Percentiles rank a stretch among this genome's conserved stretches.
These are phyloP conservation scores for Leptinotarsa rubiginosa DNA, from an alignment of 2,888 invertebrate genomes.

Conservation along the genomic window DNA sequence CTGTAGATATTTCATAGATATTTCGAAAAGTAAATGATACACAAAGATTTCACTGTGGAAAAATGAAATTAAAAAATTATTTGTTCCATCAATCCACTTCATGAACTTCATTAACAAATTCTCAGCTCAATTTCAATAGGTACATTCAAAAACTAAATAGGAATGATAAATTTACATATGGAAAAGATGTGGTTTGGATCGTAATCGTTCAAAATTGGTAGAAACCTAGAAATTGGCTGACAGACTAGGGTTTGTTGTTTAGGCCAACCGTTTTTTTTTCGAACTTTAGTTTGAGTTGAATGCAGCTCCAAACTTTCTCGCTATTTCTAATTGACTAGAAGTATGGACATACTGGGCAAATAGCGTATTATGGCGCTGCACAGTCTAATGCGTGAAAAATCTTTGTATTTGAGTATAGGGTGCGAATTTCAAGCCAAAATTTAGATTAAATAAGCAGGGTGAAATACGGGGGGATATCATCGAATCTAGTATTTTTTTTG, in stretches of 20 bases:
- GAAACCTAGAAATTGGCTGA: background rate
- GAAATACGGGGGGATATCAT: background rate
- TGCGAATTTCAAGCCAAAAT: slow-evolving; percentile 21
- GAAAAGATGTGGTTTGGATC: background rate
- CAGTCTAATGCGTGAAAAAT: slow-evolving; percentile 23
- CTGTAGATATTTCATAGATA: too few relatives aligned
- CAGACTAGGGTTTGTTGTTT: slow-evolving; percentile 11
- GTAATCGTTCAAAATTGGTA: background rate
- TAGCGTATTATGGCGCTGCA: slow-evolving; percentile 38
- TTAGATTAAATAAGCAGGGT: background rate
- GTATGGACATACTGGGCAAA: slow-evolving; percentile 54
- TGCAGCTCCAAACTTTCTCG: slow-evolving; percentile 54
- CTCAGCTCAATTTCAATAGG: too few relatives aligned
- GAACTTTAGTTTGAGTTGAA: slow-evolving; percentile 34
- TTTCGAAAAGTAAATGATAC: too few relatives aligned
- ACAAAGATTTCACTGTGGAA: too few relatives aligned
- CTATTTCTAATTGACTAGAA: slow-evolving; percentile 60
- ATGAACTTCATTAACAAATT: too few relatives aligned
- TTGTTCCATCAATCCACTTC: too few relatives aligned
- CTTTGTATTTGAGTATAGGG: slow-evolving; percentile 10
- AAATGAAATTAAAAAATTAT: too few relatives aligned
- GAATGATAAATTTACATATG: background rate
- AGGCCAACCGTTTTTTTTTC: slow-evolving; percentile 22
- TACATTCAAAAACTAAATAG: too few relatives aligned
- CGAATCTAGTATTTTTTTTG: too few relatives aligned